These are phyloP conservation scores for Sinocyclocheilus anophthalmus DNA, from an alignment of 2,113 vertebrate species.

Conservation along the genomic window DNA sequence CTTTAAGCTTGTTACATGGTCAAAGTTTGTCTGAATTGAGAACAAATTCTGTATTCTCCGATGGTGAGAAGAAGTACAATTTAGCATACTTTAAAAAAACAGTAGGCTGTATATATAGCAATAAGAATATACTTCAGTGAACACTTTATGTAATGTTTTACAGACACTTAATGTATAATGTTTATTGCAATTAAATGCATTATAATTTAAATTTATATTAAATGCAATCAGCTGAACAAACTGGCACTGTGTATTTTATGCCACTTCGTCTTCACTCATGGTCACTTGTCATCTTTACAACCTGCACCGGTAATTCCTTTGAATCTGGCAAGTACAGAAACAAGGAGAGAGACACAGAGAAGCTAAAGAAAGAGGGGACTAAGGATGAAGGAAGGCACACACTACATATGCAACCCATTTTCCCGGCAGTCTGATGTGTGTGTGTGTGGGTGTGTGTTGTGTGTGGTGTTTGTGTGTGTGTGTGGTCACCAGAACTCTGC, in stretches of 20 bases:
- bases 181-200: neutral
- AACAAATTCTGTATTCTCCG: neutral
- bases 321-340: neutral
- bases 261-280: neutral
- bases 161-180: neutral
- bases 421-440: neutral
- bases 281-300: neutral
- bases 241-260: too few relatives aligned
- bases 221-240: too few relatives aligned
- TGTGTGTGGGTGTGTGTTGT: too few relatives aligned
- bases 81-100: neutral
- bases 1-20: too few relatives aligned
- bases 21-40: neutral
- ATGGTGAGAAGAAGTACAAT: neutral
- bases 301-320: neutral
- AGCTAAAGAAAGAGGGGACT: constrained; percentile 7
- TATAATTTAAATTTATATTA: neutral
- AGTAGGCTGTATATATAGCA: neutral
- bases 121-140: neutral
- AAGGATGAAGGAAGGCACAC: constrained; percentile 28
- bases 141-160: neutral
- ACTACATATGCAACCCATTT: constrained; percentile 46
- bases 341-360: neutral
- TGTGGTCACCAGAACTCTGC: too few relatives aligned
- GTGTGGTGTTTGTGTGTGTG: too few relatives aligned